phyloP scores from a whole-genome alignment of 2,888 invertebrate species.

The Oxytorus armatus region DNA sequence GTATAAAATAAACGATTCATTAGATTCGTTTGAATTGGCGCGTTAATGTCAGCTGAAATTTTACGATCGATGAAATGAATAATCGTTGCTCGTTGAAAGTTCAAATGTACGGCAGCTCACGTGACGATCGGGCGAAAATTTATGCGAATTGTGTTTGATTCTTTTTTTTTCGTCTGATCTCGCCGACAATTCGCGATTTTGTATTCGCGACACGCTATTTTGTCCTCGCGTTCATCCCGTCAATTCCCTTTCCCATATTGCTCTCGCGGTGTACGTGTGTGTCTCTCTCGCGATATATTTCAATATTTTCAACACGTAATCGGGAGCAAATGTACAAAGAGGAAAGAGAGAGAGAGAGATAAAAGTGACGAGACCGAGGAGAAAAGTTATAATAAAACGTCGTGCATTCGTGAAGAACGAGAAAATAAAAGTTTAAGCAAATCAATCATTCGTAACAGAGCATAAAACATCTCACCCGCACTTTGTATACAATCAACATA shows the following conservation, averaged over 20 bases:
- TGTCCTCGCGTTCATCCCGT: constrained; percentile 6
- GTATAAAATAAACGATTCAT: not conserved
- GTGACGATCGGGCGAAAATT: constrained; percentile 27
- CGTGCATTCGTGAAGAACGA: constrained; percentile 59
- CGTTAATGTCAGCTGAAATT: constrained; percentile 18
- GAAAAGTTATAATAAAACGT: constrained; percentile 15
- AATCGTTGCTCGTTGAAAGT: not conserved
- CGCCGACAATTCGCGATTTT: constrained; percentile 47
- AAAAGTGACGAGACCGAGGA: constrained; percentile 37
- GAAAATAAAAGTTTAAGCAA: constrained; percentile 24
- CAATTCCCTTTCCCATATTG: constrained; percentile 18
- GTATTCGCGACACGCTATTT: constrained; percentile 38
- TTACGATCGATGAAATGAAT: constrained; percentile 8
- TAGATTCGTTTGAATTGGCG: too few species aligned
- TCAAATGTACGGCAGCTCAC: not conserved
- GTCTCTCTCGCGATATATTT: constrained; percentile 31
- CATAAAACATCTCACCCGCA: constrained; percentile 50
- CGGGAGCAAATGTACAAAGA: constrained; percentile 31
- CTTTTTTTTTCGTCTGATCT: constrained; percentile 49
- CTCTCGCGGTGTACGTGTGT: not conserved
- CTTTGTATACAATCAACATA: constrained; percentile 31
- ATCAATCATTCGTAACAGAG: constrained; percentile 28
- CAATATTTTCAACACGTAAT: constrained; percentile 62
- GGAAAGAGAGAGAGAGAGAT: constrained; percentile 46
- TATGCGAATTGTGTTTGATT: constrained; percentile 21